Base-by-base conservation (phyloP, 2,113 vertebrate genomes). In the Peromyscus californicus region DNA sequence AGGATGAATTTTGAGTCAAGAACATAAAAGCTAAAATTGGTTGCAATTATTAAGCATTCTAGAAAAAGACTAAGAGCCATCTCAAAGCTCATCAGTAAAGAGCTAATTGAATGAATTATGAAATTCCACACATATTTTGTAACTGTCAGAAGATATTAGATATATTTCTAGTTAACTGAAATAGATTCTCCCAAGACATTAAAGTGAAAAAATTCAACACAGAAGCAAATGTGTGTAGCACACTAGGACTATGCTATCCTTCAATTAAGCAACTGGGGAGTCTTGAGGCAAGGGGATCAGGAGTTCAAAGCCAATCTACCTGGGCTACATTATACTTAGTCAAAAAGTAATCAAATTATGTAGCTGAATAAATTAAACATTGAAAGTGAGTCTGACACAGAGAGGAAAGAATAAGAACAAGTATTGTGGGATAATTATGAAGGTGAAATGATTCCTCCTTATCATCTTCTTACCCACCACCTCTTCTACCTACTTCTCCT, bases 51-150 rank as follows among this genome's bases (percentile, higher is more conserved):
- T 78, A 79, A 42, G 54, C 19, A 57, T 16, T 85, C 67, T 51
- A 87, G 31, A 76, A 90, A 83, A 94, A 85, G 39, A 91, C 17
- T 39, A 69, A 96, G 51, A 89, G 1, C 22, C 61, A 65, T n/a
- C 10, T 74, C 4, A 83, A 83, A 90, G n/a, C 3, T 90, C 31
- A 83, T 57, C 33, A 80, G 13, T 67, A 80, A 75, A 11, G 21
- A 61, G 61, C 2, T 42, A 89, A 74, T 39, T 16, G 4, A 89
- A 26, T 88, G 67, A 51, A 93, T 5, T 54, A 42, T 11, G 74
- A n/a, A 92, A 10, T 78, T 65, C 11, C 16, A 78, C 24, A 39
- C 17, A 79, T 91, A 88, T 84, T 94, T 80, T 96, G 6, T 36
- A 93, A 9, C 13, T 85, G 7, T 45, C 72, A 69, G 59, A 90